Base-by-base conservation (phyloP, 64 coral and sea anemone genomes). In the Actinia tenebrosa region DNA sequence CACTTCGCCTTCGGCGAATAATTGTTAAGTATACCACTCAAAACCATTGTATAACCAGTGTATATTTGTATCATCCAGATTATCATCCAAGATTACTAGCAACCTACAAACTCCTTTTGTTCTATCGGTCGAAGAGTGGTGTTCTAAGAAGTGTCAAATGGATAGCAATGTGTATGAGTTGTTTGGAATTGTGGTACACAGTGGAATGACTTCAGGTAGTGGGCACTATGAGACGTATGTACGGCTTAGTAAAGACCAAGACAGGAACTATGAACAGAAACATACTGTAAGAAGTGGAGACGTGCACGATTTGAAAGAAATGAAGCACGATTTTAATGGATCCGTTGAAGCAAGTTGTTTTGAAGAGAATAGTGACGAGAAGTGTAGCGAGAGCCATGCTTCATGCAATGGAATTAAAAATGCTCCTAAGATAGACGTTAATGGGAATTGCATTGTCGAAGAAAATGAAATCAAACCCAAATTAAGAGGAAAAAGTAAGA, bases 181-280 rank as follows among this genome's bases (percentile, higher is more conserved):
- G 83, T 99, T 99, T 91, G 97, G 97, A 37, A 92, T 99, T 86
- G 97, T 99, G 22, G 92, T 95, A 88, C 97, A 99, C 58, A 95
- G 90, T 91, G 97, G 97, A 27, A 95, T 99, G 97, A 95, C 97
- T 1, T 99, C 97, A 13, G 94, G 97, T 46, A 99, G 97, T 87
- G 97, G 97, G 7, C 97, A 99, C 83, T 99, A 99, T 80, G 85
- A 95, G 80, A 90, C 93, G 37, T 99, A 99, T 89, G 91, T 99
- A 16, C 92, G 92, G 81, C 84, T 94, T 75, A 37, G 1, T 1
- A 75, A 75, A 14, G 11, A 75, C 25, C 63, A n/a, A 13, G 7
- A 30, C n/a, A 30, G 13, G n/a, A 14, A 30, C 4, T 42, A 75
- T 11, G 69, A 75, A 69, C n/a, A 25, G 23, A 10, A 0, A n/a